These are phyloP conservation scores for Morelia viridis DNA, from an alignment of 2,797 vertebrate species.

Conservation along the genomic window DNA sequence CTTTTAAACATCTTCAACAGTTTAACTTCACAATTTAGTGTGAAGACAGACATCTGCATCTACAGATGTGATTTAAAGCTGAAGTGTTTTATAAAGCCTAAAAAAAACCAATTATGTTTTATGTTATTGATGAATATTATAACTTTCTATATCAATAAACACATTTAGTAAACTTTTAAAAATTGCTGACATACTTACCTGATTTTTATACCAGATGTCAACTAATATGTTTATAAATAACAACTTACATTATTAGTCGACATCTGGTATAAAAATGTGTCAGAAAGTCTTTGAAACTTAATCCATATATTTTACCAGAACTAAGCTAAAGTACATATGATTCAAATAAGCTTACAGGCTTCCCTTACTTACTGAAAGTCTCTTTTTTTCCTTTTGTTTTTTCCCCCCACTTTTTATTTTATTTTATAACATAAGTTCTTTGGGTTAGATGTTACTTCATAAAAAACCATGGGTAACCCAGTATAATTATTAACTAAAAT, in stretches of 20 bases:
- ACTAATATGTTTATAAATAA: background rate
- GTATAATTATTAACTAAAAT: too few species aligned
- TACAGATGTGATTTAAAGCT: slow-evolving; percentile 70
- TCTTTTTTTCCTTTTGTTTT: too few species aligned
- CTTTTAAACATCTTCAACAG: slow-evolving; percentile 61
- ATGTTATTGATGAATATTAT: slow-evolving; percentile 59
- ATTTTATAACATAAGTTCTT: too few species aligned
- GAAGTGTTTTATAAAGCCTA: slow-evolving; percentile 67
- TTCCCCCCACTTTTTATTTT: background rate
- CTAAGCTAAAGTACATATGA: background rate
- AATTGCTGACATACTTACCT: slow-evolving; percentile 63
- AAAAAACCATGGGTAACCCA: too few species aligned
- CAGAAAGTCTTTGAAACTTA: background rate
- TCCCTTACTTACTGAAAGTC: background rate
- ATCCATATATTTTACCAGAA: background rate
- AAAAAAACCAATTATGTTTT: slow-evolving; percentile 52
- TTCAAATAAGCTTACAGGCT: background rate
- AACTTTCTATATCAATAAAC: slow-evolving; percentile 61
- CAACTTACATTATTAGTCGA: background rate
- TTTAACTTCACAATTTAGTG: slow-evolving; percentile 58
- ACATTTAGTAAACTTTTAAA: slow-evolving; percentile 56
- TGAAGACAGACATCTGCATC: slow-evolving; percentile 59
- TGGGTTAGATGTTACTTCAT: too few species aligned
- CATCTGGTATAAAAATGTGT: background rate
- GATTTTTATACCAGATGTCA: slow-evolving; percentile 53